Evolutionary conservation across 2,888 invertebrate genomes (phyloP).

Genomic region (Phaedon cochleariae): DNA sequence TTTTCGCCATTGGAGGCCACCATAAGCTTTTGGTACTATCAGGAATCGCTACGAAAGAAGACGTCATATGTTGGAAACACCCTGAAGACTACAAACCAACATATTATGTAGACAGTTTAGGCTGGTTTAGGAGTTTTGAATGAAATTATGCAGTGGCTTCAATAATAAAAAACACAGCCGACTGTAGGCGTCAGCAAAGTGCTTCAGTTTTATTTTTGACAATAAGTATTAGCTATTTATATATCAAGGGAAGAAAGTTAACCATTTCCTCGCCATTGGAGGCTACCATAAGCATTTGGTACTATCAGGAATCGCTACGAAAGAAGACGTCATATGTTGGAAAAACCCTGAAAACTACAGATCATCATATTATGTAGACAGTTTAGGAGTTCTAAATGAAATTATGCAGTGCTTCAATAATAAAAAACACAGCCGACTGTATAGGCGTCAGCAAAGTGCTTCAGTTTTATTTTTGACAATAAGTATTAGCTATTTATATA

Average conservation of each 20-base stretch:
- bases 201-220: too few species aligned
- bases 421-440: too few species aligned
- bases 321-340: slow-evolving; percentile 43
- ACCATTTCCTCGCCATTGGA: slow-evolving; percentile 67
- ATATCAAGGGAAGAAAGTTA: too few species aligned
- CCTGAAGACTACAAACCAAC: slow-evolving; percentile 64
- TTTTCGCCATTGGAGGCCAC: too few species aligned
- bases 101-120: slow-evolving; percentile 60
- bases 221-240: too few species aligned
- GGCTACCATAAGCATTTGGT: slow-evolving; percentile 80
- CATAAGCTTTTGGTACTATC: slow-evolving; percentile 78
- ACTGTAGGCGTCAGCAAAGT: too few species aligned
- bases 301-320: slow-evolving; percentile 67
- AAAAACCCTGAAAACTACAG: slow-evolving; percentile 62
- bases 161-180: not conserved
- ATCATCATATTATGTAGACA: slow-evolving; percentile 63
- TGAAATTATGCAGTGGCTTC: slow-evolving; percentile 27
- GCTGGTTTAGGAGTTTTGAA: slow-evolving; percentile 46
- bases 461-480: too few species aligned
- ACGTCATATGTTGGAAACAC: slow-evolving; percentile 53
- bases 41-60: slow-evolving; percentile 60
- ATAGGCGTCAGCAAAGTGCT: too few species aligned
- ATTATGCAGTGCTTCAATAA: slow-evolving; percentile 26
- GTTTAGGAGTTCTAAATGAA: slow-evolving; percentile 43
- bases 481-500: too few species aligned